A percentile compares a stretch with the other conserved stretches of the same genome.
Evolutionary conservation across 2,888 invertebrate genomes (phyloP).

Genomic region (Euphydryas editha): DNA sequence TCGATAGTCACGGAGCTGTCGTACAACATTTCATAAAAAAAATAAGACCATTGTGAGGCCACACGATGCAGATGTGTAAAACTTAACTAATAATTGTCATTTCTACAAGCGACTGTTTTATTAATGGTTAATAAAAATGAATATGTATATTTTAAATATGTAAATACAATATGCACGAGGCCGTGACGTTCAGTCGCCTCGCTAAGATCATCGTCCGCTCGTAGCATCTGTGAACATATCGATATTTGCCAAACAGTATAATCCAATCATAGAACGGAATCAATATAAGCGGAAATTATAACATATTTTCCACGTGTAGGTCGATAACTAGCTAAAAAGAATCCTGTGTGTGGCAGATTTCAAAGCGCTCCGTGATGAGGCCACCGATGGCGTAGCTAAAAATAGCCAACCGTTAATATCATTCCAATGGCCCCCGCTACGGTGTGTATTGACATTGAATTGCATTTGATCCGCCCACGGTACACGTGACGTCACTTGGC

Average conservation of each 20-base stretch:
- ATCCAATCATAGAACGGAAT: background rate
- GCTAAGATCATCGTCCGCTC: background rate
- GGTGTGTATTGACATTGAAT: constrained; percentile 37
- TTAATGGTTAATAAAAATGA: constrained; percentile 1
- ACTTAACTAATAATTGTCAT: background rate
- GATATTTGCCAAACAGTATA: background rate
- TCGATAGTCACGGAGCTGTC: background rate
- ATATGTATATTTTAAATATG: constrained; percentile 2
- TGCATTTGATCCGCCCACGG: constrained; percentile 23
- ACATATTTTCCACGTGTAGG: background rate
- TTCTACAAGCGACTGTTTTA: background rate
- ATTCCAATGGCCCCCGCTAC: constrained; percentile 30
- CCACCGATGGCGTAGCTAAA: constrained; percentile 26
- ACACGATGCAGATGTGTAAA: background rate
- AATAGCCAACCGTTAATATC: constrained; percentile 37
- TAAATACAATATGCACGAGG: background rate
- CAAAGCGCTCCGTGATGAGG: constrained; percentile 21
- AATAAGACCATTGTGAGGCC: background rate
- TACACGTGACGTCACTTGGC: constrained; percentile 24
- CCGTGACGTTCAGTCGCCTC: background rate
- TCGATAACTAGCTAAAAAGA: no score
- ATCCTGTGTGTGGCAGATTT: background rate
- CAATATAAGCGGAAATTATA: background rate
- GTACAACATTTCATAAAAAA: background rate
- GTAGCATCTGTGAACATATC: background rate